Evolutionary conservation across 2,888 invertebrate species (phyloP), one percentile per base, ranked within the genome.

Genomic region (Acheta domesticus): DNA sequence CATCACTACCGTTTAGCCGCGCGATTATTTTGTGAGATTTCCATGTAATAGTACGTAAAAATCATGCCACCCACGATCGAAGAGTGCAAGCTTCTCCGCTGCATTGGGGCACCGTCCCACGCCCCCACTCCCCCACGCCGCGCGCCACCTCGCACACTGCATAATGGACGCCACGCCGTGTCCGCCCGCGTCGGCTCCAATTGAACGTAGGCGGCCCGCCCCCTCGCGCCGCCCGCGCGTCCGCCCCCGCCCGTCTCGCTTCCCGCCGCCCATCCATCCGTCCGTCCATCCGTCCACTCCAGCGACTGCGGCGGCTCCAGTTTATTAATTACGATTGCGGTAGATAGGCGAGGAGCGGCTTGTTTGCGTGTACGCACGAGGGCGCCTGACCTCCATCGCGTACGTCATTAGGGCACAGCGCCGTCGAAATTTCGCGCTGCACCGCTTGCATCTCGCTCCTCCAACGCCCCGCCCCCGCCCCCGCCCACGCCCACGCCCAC

Each of bases 261-360:
- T 23, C 36, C 36, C 3, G 3, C 36, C 36, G 36, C 5, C 36
- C 36, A 5, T 36, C 36, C 36, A 8, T 36, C 36, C 36, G 36
- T 36, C 36, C 36, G 36, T 36, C 36, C 36, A 36, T 36, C 36
- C 36, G 36, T 36, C 36, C 36, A 36, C 36, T 36, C 36, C 36
- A 36, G 36, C 16, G 62, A 62, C 62, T 14, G 62, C 14, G 14
- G 62, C n/a, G n/a, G 62, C 62, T 62, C 62, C 62, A n/a, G 62
- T 62, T 62, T 62, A 16, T 62, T 62, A 62, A 62, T 62, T 62
- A 62, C 62, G 62, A 62, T 62, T 62, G 62, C 62, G 62, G 62
- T n/a, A 16, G 62, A 16, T 62, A 62, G 16, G 62, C 62, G 16
- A 62, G 62, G 62, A 62, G n/a, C 14, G 62, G 62, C 62, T 62